Conservation (phyloP, 2,797 vertebrate genomes). For the Alca torda region DNA sequence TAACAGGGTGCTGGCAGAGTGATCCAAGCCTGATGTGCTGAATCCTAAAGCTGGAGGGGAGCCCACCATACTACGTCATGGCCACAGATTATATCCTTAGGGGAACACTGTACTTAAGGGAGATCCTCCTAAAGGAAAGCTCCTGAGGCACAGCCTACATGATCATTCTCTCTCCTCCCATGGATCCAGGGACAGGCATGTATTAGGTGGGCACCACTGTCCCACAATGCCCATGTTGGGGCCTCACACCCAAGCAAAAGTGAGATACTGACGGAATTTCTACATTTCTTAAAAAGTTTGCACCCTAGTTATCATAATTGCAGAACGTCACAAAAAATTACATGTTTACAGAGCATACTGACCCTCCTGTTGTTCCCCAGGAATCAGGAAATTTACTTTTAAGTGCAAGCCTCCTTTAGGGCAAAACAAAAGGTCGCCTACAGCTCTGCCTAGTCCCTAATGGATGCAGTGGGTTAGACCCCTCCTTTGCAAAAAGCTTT, state of each 20-base stretch:
- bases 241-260: neutral
- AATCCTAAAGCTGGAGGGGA: neutral
- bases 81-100: neutral
- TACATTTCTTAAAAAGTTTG: neutral
- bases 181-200: neutral
- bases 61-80: fast-evolving
- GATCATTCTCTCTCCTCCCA: neutral
- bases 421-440: neutral
- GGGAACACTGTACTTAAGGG: neutral
- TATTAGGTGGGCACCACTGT: neutral
- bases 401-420: neutral
- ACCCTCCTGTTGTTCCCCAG: neutral
- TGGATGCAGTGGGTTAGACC: neutral
- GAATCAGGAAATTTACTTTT: neutral
- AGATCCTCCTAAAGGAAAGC: neutral
- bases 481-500: neutral
- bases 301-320: neutral
- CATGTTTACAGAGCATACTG: neutral
- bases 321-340: neutral
- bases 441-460: neutral
- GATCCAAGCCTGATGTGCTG: neutral
- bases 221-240: neutral
- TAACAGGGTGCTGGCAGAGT: neutral
- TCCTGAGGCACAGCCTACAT: neutral
- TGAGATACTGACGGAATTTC: neutral